A percentile compares a stretch with the other conserved stretches of the same genome.
Conservation (phyloP, 2,888 invertebrate genomes). For the Lochmaea crataegi region DNA sequence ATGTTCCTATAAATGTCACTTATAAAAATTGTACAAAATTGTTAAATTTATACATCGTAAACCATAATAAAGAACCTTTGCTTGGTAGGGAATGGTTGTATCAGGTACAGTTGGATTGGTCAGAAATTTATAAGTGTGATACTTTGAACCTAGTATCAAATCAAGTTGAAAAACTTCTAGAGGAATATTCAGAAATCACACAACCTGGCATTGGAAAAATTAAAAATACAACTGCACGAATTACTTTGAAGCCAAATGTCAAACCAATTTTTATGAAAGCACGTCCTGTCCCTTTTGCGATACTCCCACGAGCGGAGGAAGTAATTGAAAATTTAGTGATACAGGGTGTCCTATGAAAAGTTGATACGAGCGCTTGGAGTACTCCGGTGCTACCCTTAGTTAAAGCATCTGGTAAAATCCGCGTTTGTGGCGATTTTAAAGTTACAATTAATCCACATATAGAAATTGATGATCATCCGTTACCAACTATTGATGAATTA, state of each 20-base stretch:
- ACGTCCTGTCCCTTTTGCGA: slow-evolving; percentile 7
- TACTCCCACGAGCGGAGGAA: slow-evolving; percentile 7
- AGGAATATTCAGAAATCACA: neutral
- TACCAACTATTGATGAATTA: slow-evolving; percentile 39
- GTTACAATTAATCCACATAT: slow-evolving; percentile 30
- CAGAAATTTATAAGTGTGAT: neutral
- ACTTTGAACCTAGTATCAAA: neutral
- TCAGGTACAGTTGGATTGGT: neutral
- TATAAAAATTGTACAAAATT: neutral
- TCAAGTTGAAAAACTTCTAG: neutral
- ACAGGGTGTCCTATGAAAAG: too few relatives aligned
- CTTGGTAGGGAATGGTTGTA: neutral
- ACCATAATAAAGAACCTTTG: too few relatives aligned
- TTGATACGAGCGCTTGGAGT: slow-evolving; percentile 24
- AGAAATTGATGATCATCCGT: slow-evolving; percentile 29
- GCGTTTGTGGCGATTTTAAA: slow-evolving; percentile 41
- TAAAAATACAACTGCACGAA: neutral
- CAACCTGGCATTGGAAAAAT: slow-evolving; percentile 14
- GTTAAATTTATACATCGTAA: neutral
- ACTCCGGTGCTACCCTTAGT: slow-evolving; percentile 32
- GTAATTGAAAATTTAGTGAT: slow-evolving; percentile 26
- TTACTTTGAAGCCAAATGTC: neutral
- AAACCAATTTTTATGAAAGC: slow-evolving; percentile 34
- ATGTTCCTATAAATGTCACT: neutral
- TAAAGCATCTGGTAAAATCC: slow-evolving; percentile 9